A percentile compares a stretch with the other conserved stretches of the same genome.
These are phyloP conservation scores for Drosophila meridiana DNA, from an alignment of 2,888 invertebrate genomes.

Conservation along the genomic window DNA sequence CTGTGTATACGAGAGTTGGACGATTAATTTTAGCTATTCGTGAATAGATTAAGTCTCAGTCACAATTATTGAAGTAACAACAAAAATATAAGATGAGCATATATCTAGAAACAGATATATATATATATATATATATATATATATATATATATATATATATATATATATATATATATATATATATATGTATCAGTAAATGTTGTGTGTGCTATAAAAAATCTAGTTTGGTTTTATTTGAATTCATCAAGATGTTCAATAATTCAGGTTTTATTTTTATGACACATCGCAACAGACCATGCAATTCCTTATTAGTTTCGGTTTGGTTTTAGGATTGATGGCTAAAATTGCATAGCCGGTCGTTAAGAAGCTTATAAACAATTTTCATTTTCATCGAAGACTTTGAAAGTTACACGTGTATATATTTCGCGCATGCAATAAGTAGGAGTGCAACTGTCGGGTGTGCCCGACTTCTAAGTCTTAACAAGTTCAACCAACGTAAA, in stretches of 20 bases:
- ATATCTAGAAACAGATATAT: neutral
- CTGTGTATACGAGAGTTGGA: slow-evolving; percentile 6
- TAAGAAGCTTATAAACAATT: slow-evolving; percentile 3
- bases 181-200: neutral
- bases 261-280: slow-evolving; percentile 39
- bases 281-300: slow-evolving; percentile 30
- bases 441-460: neutral
- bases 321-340: slow-evolving; percentile 16
- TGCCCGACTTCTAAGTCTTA: neutral
- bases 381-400: slow-evolving; percentile 8
- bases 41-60: slow-evolving; percentile 6
- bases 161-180: neutral
- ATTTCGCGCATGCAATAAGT: neutral
- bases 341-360: slow-evolving; percentile 7
- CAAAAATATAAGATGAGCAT: neutral
- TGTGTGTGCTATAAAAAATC: slow-evolving; percentile 20
- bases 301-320: slow-evolving; percentile 48
- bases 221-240: slow-evolving; percentile 38
- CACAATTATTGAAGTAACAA: slow-evolving; percentile 9
- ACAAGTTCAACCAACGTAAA: neutral
- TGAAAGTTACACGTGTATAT: neutral
- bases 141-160: neutral
- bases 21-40: slow-evolving; percentile 14
- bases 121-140: neutral
- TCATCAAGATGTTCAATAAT: slow-evolving; percentile 27